Evolutionary conservation across 2,888 invertebrate genomes (phyloP), one percentile per base, ranked within the genome.

Genomic region (Trissoscelio sp.): DNA sequence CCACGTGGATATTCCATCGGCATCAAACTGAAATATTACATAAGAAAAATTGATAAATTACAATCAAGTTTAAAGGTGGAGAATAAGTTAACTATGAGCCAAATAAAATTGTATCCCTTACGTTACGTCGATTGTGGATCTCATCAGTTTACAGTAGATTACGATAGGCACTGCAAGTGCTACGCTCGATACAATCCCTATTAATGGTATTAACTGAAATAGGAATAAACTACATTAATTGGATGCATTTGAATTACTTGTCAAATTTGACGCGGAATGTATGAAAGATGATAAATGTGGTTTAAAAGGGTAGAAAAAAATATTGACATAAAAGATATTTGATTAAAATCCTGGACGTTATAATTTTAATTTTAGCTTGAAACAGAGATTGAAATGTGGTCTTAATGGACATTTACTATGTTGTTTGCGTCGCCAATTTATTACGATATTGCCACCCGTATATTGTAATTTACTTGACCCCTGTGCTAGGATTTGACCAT

Each of bases 111-210:
- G n/a, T 22, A 39, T 51, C 18, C 83, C 91, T 90, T 87, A 92
- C 92, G 83, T 86, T 18, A 92, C 88, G 82, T 91, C 91, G 69
- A 91, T 89, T 34, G 90, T 88, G 5, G 89, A 88, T 6, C 84
- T 64, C 81, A 89, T 89, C 14, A 86, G 31, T 70, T 86, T 84
- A 74, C 87, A 88, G 31, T 85, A 88, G 12, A 57, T 5, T 1
- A 90, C 22, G 42, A 86, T 83, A 18, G 87, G 79, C 0, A 89
- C 16, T 20, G 83, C 85, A 2, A 83, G 14, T 0, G 85, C 46
- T 11, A 79, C 64, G 20, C 24, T 12, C 46, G 82, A 0, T 79
- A 85, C 9, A 75, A 88, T 0, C 79, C 87, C 12, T 82, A 83
- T 2, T 48, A 91, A 51, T 16, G 90, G 90, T 24, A 84, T 18